Conservation (phyloP, 92 coral and sea anemone genomes). For the Zoanthus sansibaricus region DNA sequence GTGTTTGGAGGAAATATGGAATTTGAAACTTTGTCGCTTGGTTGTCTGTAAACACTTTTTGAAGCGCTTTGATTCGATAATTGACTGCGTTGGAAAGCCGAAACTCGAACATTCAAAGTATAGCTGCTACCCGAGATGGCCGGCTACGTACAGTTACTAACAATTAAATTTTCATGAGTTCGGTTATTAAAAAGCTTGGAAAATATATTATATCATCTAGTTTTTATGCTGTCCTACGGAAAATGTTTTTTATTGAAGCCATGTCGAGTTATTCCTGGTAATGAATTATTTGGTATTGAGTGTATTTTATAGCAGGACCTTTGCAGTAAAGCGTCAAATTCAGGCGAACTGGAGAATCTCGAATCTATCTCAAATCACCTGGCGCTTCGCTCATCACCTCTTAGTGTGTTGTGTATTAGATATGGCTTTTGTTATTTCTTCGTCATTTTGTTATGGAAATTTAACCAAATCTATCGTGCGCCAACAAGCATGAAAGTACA, state of each 20-base stretch:
- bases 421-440: conserved; percentile 71
- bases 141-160: conserved; percentile 51
- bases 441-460: conserved; percentile 82
- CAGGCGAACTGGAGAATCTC: conserved; percentile 14
- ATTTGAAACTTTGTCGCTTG: conserved; percentile 6
- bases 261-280: conserved; percentile 38
- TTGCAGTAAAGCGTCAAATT: conserved; percentile 33
- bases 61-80: conserved; percentile 26
- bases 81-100: conserved; percentile 28
- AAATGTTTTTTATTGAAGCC: conserved; percentile 69
- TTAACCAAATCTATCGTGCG: conserved; percentile 38
- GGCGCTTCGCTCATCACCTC: conserved; percentile 65
- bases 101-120: conserved; percentile 11
- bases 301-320: conserved; percentile 6
- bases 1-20: conserved; percentile 25
- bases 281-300: conserved; percentile 26
- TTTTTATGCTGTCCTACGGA: conserved; percentile 62
- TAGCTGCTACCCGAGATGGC: conserved; percentile 38
- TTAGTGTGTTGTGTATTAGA: conserved; percentile 75
- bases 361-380: conserved; percentile 64
- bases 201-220: conserved; percentile 77
- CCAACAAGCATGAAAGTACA: conserved; percentile 8
- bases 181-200: conserved; percentile 83
- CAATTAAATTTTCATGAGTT: conserved; percentile 89
- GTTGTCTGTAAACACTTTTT: conserved; percentile 3